These are phyloP conservation scores for Aptenodytes forsteri DNA, from an alignment of 2,113 vertebrate species.

Conservation along the genomic window DNA sequence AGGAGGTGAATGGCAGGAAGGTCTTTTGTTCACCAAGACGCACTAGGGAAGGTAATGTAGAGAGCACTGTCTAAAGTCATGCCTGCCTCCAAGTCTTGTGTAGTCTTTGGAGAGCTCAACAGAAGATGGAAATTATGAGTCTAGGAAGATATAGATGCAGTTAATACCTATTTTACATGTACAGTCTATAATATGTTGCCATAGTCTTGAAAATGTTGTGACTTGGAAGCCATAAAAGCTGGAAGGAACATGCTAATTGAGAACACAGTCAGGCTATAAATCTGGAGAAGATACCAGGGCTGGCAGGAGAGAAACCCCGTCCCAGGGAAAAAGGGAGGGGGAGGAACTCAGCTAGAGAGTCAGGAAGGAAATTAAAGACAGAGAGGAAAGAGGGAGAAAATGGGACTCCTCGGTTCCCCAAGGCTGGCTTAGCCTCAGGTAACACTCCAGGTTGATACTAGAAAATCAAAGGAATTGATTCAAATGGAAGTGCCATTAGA, in stretches of 20 bases:
- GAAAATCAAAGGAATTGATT: conserved; percentile 35
- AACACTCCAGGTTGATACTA: not conserved
- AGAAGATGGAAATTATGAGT: not conserved
- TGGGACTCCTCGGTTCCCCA: not conserved
- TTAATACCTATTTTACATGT: conserved; percentile 44
- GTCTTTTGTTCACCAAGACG: not conserved
- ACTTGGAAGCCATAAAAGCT: conserved; percentile 52
- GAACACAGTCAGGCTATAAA: conserved; percentile 44
- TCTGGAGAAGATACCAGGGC: not conserved
- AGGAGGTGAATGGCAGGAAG: not conserved
- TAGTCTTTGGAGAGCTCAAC: not conserved
- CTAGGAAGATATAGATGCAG: conserved; percentile 1
- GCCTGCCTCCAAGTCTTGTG: not conserved
- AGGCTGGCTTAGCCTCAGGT: not conserved
- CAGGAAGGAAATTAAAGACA: not conserved
- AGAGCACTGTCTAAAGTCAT: not conserved
- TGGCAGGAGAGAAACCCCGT: conserved; percentile 23
- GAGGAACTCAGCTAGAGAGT: not conserved
- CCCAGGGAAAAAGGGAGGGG: not conserved
- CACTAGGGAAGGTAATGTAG: not conserved
- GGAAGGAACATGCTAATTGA: conserved; percentile 60
- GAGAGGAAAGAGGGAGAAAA: not conserved
- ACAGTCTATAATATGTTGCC: conserved; percentile 22
- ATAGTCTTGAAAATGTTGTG: conserved; percentile 53
- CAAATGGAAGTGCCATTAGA: not conserved